A percentile compares a stretch with the other conserved stretches of the same genome.
Conservation (phyloP, 2,113 vertebrate genomes). For the Riparia riparia region DNA sequence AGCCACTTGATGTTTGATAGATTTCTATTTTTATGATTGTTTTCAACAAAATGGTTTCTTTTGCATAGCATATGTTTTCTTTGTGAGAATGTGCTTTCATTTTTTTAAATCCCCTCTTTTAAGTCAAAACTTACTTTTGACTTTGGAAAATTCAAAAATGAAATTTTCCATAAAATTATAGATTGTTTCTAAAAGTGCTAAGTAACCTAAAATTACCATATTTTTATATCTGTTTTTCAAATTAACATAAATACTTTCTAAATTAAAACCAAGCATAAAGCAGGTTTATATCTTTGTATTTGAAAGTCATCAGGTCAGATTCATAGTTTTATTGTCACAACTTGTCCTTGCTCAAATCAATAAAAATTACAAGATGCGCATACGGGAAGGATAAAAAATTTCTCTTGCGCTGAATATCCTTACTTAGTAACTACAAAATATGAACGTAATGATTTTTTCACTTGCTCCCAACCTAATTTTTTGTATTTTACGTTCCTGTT, state of each 20-base stretch:
- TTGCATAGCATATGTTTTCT: background rate
- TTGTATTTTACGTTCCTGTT: background rate
- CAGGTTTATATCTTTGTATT: background rate
- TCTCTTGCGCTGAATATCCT: background rate
- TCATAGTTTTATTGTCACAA: background rate
- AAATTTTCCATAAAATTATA: background rate
- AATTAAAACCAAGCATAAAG: background rate
- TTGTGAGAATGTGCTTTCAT: background rate
- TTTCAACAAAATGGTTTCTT: background rate
- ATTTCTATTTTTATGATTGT: background rate
- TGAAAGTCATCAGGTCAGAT: background rate
- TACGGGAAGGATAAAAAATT: background rate
- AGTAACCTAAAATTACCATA: background rate
- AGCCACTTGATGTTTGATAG: background rate
- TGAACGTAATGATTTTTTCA: fast-evolving
- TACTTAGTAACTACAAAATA: background rate
- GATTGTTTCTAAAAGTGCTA: background rate
- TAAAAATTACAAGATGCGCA: background rate
- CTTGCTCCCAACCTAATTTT: background rate
- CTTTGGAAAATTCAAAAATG: background rate
- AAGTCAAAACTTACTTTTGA: background rate
- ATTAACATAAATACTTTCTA: background rate
- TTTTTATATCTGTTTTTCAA: background rate
- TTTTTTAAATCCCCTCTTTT: background rate
- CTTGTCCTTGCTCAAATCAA: background rate